Conservation (phyloP, 2,888 invertebrate genomes). For the Eupithecia abbreviata region DNA sequence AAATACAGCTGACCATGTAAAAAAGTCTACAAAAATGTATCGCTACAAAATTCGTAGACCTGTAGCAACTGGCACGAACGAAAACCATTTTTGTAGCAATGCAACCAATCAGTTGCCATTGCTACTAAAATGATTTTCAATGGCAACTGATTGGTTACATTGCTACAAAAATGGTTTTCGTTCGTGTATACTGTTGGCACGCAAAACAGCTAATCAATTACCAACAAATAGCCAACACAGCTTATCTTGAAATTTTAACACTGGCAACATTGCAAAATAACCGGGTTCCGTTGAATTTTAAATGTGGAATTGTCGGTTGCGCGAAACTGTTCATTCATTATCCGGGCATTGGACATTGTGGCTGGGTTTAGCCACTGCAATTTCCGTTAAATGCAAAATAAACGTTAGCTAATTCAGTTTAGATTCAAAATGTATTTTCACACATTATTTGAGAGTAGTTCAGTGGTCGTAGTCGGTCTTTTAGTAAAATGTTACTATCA, state of each 20-base stretch:
- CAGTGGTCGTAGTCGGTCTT: background rate
- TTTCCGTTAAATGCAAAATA: slow-evolving; percentile 16
- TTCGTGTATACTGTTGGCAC: slow-evolving; percentile 20
- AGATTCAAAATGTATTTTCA: slow-evolving; percentile 6
- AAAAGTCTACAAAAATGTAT: background rate
- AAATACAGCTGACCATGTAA: background rate
- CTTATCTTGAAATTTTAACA: slow-evolving; percentile 30
- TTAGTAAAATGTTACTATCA: background rate
- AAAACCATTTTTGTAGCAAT: background rate
- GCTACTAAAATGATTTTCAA: slow-evolving; percentile 9
- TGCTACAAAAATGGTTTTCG: slow-evolving; percentile 2
- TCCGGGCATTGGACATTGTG: slow-evolving; percentile 47
- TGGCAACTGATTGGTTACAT: background rate
- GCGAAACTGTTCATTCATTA: slow-evolving; percentile 56
- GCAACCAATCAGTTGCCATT: background rate
- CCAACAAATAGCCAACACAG: slow-evolving; percentile 29
- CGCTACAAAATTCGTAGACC: background rate
- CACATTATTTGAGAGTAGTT: background rate
- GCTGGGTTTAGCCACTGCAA: slow-evolving; percentile 23
- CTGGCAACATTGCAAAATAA: slow-evolving; percentile 34
- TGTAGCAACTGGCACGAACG: slow-evolving; percentile 13
- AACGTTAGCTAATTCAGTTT: background rate
- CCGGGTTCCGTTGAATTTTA: slow-evolving; percentile 45
- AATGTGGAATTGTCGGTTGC: slow-evolving; percentile 48
- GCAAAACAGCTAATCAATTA: slow-evolving; percentile 28